Percentiles rank a stretch among this genome's conserved stretches.
Evolutionary conservation across 2,113 vertebrate genomes (phyloP).

Genomic region (Pygoscelis adeliae): DNA sequence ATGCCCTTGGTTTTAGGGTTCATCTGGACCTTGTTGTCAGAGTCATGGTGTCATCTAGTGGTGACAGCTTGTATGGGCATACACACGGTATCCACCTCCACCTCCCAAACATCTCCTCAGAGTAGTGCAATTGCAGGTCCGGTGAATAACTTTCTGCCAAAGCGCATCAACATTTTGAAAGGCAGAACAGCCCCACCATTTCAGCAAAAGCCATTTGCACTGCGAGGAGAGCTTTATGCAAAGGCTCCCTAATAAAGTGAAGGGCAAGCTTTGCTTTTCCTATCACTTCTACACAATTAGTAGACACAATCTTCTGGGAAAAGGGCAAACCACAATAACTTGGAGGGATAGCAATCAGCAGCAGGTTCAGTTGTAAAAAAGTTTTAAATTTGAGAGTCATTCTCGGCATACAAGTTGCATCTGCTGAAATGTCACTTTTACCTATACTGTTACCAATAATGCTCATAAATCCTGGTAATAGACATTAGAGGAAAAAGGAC

Average conservation of each 20-base stretch:
- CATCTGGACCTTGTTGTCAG: not conserved
- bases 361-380: not conserved
- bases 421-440: not conserved
- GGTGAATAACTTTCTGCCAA: not conserved
- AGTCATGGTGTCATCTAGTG: slow-evolving; percentile 42
- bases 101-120: not conserved
- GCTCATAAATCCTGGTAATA: not conserved
- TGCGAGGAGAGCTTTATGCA: not conserved
- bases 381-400: not conserved
- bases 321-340: not conserved
- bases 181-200: not conserved
- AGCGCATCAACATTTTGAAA: not conserved
- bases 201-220: not conserved
- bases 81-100: not conserved
- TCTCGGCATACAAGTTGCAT: not conserved
- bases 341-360: not conserved
- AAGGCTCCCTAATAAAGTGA: not conserved
- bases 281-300: not conserved
- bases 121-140: not conserved
- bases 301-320: not conserved
- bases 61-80: not conserved
- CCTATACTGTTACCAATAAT: not conserved
- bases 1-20: not conserved
- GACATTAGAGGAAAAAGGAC: not conserved
- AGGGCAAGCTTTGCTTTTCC: not conserved